phyloP scores from a whole-genome alignment of 1,140 invertebrate genomes.

The Lepidurus couesii region DNA sequence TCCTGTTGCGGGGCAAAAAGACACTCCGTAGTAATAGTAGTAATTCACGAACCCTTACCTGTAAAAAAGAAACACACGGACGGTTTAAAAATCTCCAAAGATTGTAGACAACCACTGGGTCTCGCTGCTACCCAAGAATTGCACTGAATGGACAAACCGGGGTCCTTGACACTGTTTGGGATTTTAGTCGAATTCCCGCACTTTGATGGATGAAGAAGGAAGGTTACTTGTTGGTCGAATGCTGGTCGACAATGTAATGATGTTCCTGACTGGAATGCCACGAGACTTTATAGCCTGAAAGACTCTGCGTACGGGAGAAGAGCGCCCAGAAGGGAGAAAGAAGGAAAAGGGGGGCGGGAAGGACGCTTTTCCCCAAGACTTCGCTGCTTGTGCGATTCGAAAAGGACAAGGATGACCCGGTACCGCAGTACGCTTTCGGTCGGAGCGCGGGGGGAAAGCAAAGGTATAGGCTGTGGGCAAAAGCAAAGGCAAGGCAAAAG shows the following conservation, averaged over 20 bases:
- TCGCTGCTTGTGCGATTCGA: not conserved
- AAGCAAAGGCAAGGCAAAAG: not conserved
- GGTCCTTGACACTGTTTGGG: not conserved
- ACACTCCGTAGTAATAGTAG: not conserved
- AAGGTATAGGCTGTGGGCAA: not conserved
- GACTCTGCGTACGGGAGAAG: not conserved
- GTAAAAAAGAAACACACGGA: conserved; percentile 18
- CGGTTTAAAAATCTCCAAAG: not conserved
- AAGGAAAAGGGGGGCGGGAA: not conserved
- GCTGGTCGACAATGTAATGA: conserved; percentile 13
- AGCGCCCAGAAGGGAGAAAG: conserved; percentile 13
- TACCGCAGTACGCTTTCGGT: not conserved
- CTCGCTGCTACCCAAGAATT: not conserved
- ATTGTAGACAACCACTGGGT: not conserved
- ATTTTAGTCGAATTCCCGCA: not conserved
- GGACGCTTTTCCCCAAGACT: not conserved
- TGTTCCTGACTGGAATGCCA: conserved; percentile 8
- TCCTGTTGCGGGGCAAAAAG: not conserved
- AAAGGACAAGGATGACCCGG: conserved; percentile 17
- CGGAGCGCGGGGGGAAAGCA: not conserved
- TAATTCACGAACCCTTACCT: not conserved
- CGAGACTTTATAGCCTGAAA: conserved; percentile 3
- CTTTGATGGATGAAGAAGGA: not conserved
- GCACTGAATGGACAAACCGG: not conserved
- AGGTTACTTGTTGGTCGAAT: not conserved